Conservation (phyloP, 2,113 vertebrate species). For the Oxygymnocypris stewartii region DNA sequence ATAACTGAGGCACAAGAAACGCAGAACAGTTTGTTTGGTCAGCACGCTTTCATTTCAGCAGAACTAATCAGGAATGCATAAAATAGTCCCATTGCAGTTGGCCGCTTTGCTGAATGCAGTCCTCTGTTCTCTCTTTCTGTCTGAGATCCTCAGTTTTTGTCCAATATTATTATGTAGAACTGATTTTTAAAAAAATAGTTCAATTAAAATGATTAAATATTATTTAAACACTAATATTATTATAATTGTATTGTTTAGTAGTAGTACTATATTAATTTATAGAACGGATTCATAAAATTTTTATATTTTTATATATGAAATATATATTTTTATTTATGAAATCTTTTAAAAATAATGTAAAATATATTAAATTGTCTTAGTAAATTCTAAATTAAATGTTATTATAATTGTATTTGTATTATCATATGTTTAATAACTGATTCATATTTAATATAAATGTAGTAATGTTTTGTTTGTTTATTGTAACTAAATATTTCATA, state of each 20-base stretch:
- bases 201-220: background rate
- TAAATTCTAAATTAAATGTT: no score
- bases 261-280: background rate
- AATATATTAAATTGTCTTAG: no score
- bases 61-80: constrained; percentile 6
- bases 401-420: no score
- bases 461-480: background rate
- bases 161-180: background rate
- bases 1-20: background rate
- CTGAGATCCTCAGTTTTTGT: background rate
- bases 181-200: background rate
- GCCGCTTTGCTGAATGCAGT: background rate
- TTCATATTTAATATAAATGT: background rate
- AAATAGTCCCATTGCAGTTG: background rate
- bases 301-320: no score
- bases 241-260: background rate
- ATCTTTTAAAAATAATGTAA: no score
- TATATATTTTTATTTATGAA: no score
- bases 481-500: background rate
- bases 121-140: background rate
- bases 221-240: background rate
- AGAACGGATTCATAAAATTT: no score
- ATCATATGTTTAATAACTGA: no score
- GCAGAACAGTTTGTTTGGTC: constrained; percentile 28
- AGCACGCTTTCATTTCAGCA: background rate